Evolutionary conservation across 2,113 vertebrate genomes (phyloP).

Genomic region (Erpornis zantholeuca): DNA sequence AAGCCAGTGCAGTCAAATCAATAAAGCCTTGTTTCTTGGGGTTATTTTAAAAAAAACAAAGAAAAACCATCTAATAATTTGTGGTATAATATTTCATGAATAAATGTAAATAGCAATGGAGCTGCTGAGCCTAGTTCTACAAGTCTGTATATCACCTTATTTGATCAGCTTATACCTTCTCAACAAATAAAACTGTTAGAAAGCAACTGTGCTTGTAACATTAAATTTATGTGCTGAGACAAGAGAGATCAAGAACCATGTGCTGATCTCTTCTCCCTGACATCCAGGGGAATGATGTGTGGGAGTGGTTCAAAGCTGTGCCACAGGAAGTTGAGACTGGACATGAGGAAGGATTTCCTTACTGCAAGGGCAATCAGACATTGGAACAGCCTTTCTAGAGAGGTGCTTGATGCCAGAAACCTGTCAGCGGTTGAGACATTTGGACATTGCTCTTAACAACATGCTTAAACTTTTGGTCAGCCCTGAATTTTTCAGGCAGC

Average conservation of each 20-base stretch:
- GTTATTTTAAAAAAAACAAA: background rate
- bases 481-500: background rate
- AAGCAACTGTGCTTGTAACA: background rate
- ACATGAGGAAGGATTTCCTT: background rate
- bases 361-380: background rate
- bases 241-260: background rate
- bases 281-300: background rate
- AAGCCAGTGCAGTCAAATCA: background rate
- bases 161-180: background rate
- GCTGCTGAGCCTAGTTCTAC: background rate
- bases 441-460: background rate
- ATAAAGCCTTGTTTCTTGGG: background rate
- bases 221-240: background rate
- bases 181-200: background rate
- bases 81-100: background rate
- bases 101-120: background rate
- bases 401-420: background rate
- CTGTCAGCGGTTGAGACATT: background rate
- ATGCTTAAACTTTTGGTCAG: background rate
- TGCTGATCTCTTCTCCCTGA: background rate
- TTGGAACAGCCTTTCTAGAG: background rate
- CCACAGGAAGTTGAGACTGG: background rate
- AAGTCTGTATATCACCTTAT: background rate
- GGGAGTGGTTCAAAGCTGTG: background rate
- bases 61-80: rapidly evolving